Base-by-base conservation (phyloP, 2,888 invertebrate species). In the Lepidochitona cinerea region DNA sequence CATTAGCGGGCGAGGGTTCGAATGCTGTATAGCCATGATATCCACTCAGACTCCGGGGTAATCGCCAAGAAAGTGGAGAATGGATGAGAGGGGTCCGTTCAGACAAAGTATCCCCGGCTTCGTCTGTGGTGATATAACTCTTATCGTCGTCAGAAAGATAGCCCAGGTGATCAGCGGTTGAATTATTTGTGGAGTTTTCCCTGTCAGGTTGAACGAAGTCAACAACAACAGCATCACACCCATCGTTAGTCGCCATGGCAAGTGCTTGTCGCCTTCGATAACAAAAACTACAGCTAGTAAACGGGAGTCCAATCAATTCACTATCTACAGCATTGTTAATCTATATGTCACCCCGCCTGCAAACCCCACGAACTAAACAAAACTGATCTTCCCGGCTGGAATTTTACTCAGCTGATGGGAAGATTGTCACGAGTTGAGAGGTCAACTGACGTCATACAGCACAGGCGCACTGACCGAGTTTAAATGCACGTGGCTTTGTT, bases 1-100 rank as follows among this genome's bases (percentile, higher is more conserved):
- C 36, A 12, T 36, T 65, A 26, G 37, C 83, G 71, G 9, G 29
- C 23, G 14, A 37, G 52, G 23, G 36, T 23, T 66, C 66, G n/a
- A 66, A 66, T 18, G n/a, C 26, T 2, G 66, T 37, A 18, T 66
- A 35, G 4, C 36, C 37, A 64, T n/a, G n/a, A n/a, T 64, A 32
- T 2, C 37, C 66, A 52, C 80, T 80, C 69, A 82, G 68, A 36
- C 76, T 74, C 29, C 80, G 75, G 5, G 80, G 75, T 5, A 83
- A 67, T 41, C 75, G 37, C 80, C 77, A 81, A 23, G 77, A 70
- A 53, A 78, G 77, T 7, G 78, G 75, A 0, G 77, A 76, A n/a
- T 74, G 75, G 12, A 80, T 69, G 18, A 75, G 73, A 0, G 79
- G 77, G 9, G 67, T 72, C 23, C 14, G 36, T 32, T 70, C 65